A percentile compares a stretch with the other conserved stretches of the same genome.
Conservation (phyloP, 2,113 vertebrate genomes). For the Ameiurus melas region DNA sequence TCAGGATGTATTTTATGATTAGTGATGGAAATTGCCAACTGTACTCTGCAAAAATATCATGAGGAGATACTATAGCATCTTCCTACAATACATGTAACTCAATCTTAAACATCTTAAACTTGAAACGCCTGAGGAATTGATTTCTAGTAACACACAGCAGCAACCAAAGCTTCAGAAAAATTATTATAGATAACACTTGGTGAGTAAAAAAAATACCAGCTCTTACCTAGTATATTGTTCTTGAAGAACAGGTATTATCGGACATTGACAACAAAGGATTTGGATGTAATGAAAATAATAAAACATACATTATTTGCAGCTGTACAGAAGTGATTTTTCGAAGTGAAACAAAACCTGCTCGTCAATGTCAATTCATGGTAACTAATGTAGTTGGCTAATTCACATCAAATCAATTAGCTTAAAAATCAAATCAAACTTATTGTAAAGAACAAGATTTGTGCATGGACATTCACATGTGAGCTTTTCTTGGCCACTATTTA, state of each 20-base stretch:
- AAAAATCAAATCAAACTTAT: background rate
- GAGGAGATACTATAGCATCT: background rate
- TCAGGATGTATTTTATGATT: background rate
- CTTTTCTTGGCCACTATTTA: background rate
- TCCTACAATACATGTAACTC: background rate
- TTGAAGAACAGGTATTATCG: background rate
- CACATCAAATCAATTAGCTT: background rate
- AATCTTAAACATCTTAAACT: background rate
- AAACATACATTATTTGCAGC: background rate
- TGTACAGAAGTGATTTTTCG: background rate
- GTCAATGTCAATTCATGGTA: background rate
- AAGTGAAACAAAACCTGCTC: background rate
- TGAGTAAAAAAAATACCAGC: background rate
- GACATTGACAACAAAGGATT: background rate
- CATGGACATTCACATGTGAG: conserved; percentile 35
- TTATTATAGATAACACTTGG: background rate
- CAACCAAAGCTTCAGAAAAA: no score
- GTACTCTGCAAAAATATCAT: background rate
- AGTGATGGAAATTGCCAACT: background rate
- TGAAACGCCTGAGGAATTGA: no score
- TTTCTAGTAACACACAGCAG: background rate
- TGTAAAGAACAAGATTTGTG: background rate
- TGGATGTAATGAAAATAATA: background rate
- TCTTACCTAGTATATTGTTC: background rate
- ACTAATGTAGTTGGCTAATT: background rate